Conservation (phyloP, 2,888 invertebrate species). For the Noctua comes region DNA sequence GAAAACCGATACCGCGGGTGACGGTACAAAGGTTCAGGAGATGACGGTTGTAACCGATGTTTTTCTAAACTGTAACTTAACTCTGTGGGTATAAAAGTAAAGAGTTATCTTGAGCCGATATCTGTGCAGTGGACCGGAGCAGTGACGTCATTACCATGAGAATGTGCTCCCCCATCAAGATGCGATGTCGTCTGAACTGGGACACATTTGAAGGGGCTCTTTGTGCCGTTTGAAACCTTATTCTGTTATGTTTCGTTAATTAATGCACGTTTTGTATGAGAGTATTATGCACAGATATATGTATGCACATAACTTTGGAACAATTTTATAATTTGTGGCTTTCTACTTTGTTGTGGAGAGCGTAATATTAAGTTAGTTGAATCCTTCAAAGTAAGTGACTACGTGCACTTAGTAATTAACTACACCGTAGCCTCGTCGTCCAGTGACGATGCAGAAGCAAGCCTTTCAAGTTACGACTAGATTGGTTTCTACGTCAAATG, state of each 20-base stretch:
- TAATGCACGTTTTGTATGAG: constrained; percentile 37
- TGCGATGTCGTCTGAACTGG: constrained; percentile 40
- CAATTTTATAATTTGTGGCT: constrained; percentile 1
- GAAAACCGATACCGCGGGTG: neutral
- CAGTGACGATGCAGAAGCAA: neutral
- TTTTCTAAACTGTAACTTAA: constrained; percentile 57
- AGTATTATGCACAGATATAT: constrained; percentile 1
- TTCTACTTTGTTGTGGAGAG: neutral
- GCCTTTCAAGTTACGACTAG: neutral
- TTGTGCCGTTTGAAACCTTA: constrained; percentile 23
- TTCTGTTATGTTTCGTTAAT: constrained; percentile 15
- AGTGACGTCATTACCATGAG: constrained; percentile 51
- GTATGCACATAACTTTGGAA: constrained; percentile 2
- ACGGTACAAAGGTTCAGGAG: neutral
- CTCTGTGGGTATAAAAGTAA: constrained; percentile 21
- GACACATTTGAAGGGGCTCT: constrained; percentile 34
- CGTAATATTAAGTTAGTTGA: neutral
- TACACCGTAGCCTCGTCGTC: constrained; percentile 16
- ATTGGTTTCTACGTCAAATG: neutral
- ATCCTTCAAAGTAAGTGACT: neutral
- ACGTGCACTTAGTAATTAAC: constrained; percentile 1
- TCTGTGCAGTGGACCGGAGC: constrained; percentile 49
- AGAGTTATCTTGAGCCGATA: constrained; percentile 51
- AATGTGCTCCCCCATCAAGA: constrained; percentile 53
- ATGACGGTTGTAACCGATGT: constrained; percentile 50